These are phyloP conservation scores for Polymixis flavicincta DNA, from an alignment of 2,888 invertebrate genomes.

Conservation along the genomic window DNA sequence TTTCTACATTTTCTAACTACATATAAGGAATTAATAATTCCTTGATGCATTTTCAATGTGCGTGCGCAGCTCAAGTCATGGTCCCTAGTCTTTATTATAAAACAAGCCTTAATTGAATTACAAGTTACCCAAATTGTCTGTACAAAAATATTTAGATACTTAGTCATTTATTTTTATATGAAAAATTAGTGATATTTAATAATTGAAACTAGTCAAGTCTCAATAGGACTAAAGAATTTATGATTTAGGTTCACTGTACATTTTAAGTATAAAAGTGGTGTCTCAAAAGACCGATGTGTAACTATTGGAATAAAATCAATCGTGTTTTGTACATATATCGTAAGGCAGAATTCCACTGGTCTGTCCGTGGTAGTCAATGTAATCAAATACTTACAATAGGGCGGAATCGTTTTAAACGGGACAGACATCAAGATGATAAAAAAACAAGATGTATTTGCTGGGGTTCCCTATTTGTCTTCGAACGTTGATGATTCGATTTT, in stretches of 20 bases:
- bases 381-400: conserved; percentile 44
- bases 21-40: not conserved
- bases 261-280: not conserved
- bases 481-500: not conserved
- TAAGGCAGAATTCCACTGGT: conserved; percentile 23
- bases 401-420: conserved; percentile 41
- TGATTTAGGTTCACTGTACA: not conserved
- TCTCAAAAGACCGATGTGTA: not conserved
- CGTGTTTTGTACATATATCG: conserved; percentile 33
- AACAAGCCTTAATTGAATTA: conserved; percentile 1
- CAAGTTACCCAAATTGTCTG: not conserved
- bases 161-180: not conserved
- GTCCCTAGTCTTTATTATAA: not conserved
- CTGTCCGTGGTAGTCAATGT: conserved; percentile 52
- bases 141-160: not conserved
- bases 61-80: not conserved
- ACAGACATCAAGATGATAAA: conserved; percentile 22
- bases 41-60: not conserved
- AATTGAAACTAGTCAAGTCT: conserved; percentile 24
- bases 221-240: conserved; percentile 6
- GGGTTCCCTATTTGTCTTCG: not conserved
- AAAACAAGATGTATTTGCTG: conserved; percentile 56
- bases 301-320: not conserved
- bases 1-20: not conserved
- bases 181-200: not conserved